Evolutionary conservation across 2,113 vertebrate species (phyloP).

Genomic region (Dendropsophus ebraccatus): DNA sequence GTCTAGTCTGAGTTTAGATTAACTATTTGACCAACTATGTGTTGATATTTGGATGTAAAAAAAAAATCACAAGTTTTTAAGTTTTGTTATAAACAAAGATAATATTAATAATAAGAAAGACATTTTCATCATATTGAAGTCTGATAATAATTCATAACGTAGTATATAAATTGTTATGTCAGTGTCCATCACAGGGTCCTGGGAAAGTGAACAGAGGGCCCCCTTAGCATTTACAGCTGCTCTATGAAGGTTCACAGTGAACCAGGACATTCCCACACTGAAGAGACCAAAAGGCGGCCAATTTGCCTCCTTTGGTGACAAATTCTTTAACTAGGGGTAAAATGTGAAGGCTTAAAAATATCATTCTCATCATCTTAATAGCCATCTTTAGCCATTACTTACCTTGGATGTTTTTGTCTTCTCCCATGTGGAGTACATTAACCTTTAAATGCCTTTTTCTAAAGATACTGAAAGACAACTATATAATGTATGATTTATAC

Average conservation of each 20-base stretch:
- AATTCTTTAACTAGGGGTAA: constrained; percentile 31
- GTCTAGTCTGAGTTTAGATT: no score
- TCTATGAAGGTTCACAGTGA: constrained; percentile 33
- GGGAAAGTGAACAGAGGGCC: constrained; percentile 10
- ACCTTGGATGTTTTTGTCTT: neutral
- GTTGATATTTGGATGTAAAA: neutral
- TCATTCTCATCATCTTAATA: constrained; percentile 14
- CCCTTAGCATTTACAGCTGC: constrained; percentile 42
- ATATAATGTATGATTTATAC: no score
- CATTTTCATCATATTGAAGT: neutral
- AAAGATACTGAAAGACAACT: neutral
- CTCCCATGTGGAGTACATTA: neutral
- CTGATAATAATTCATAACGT: neutral
- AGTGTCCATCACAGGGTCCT: constrained; percentile 13
- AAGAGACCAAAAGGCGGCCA: constrained; percentile 51
- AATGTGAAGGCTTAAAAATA: constrained; percentile 20
- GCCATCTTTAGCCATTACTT: neutral
- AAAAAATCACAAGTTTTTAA: no score
- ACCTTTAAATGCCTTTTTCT: neutral
- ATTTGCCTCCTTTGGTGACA: constrained; percentile 56
- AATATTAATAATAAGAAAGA: neutral
- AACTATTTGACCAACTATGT: no score
- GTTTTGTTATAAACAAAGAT: neutral
- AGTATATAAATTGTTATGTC: neutral
- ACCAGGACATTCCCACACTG: constrained; percentile 46